phyloP scores from a whole-genome alignment of 2,113 vertebrate species.

The Echinops telfairi region DNA sequence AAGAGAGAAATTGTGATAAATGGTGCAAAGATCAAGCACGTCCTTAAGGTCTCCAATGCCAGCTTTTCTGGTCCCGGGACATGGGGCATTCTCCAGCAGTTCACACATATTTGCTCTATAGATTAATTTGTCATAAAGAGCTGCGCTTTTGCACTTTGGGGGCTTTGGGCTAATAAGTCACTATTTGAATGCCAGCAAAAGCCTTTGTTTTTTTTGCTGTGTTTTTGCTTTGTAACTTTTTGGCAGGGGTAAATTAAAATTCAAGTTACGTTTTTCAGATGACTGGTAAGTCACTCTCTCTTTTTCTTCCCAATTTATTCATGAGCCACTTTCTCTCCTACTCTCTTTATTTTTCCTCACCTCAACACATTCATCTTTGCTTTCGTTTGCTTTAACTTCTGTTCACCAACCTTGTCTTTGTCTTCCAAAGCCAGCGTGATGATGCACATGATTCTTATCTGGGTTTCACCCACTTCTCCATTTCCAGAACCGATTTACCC shows the following conservation, averaged over 20 bases:
- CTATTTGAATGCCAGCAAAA: not conserved
- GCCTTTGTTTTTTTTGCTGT: not conserved
- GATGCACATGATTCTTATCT: slow-evolving; percentile 56
- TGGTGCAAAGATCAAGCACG: not conserved
- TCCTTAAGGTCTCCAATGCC: not conserved
- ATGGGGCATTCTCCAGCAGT: not conserved
- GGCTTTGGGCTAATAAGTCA: not conserved
- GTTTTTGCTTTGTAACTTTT: not conserved
- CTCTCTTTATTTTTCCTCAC: slow-evolving; percentile 45
- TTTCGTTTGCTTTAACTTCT: not conserved
- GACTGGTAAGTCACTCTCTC: not conserved
- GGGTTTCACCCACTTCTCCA: slow-evolving; percentile 14
- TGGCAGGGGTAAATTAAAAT: not conserved
- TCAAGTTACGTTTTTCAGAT: not conserved
- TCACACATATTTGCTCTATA: rapidly evolving
- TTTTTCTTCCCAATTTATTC: not conserved
- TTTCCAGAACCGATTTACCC: slow-evolving; percentile 11
- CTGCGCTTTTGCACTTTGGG: not conserved
- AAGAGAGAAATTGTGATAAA: not conserved
- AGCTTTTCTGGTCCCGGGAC: not conserved
- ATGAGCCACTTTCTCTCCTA: not conserved
- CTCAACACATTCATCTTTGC: slow-evolving; percentile 49
- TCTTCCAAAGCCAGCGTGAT: slow-evolving; percentile 57
- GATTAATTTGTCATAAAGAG: rapidly evolving
- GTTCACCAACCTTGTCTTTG: slow-evolving; percentile 35